Base-by-base conservation (phyloP, 1,140 invertebrate genomes). In the Antheraea pernyi region DNA sequence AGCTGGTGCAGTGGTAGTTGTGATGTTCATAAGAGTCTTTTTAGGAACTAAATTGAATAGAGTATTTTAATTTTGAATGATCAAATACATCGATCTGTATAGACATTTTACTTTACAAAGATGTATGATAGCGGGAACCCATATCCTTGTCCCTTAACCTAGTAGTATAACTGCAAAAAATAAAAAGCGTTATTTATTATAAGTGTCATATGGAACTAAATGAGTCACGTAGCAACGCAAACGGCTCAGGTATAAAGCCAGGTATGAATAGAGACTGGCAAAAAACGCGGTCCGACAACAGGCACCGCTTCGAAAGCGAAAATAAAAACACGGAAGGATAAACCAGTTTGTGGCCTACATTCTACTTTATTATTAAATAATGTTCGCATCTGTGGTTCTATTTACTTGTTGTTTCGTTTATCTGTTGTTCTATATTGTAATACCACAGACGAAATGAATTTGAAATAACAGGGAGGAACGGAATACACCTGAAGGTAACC, bases 261-360 rank as follows among this genome's bases (percentile, higher is more conserved):
- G 46, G 46, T 53, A 53, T 53, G 46, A 53, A 53, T 53, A 53
- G 46, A 53, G 16, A 13, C 46, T 0, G 46, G 11, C 11, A 53
- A 53, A 53, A 53, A 53, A 13, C 11, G 46, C 46, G 16, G 13
- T 13, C 46, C 16, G 46, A 16, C 46, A 53, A 53, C 46, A 53
- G 46, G 46, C 11, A 16, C 16, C 46, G 46, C 46, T 16, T 13
- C 46, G 46, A 16, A 53, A 53, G 46, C 46, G 46, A 53, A 53
- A 16, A 53, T 53, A 53, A 53, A 53, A 53, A 53, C 46, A 53
- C 46, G 46, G 46, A 53, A 53, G 46, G 46, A n/a, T 53, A 53
- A 53, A 53, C 46, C 46, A 53, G 46, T 53, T 53, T 53, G 46
- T 53, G 46, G 46, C 46, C 46, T 53, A 53, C 46, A 53, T 53